Evolutionary conservation across 64 coral and sea anemone species (phyloP).

Genomic region (Cladopsammia gracilis): DNA sequence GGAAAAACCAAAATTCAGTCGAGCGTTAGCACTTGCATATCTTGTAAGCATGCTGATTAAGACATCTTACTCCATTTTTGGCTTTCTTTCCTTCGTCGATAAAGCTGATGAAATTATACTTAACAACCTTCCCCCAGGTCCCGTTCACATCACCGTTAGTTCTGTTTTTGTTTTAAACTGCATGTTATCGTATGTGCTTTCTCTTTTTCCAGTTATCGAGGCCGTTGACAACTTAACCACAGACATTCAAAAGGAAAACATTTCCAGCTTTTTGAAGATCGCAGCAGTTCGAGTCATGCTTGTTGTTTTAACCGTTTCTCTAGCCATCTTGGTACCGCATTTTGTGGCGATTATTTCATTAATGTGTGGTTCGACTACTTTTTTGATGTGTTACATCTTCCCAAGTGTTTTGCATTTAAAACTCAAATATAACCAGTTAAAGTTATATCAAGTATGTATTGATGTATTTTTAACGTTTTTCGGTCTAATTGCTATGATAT

Average conservation of each 20-base stretch:
- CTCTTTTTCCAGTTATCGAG: not conserved
- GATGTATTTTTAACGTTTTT: too few relatives aligned
- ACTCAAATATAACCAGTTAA: too few relatives aligned
- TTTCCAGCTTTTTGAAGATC: too few relatives aligned
- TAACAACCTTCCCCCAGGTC: slow-evolving; percentile 4
- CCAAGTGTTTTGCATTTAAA: too few relatives aligned
- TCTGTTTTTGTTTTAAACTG: not conserved
- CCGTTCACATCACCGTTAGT: not conserved
- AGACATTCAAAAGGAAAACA: too few relatives aligned
- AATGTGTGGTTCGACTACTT: not conserved
- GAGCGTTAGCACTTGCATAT: not conserved
- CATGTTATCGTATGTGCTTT: not conserved
- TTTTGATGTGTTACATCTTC: too few relatives aligned
- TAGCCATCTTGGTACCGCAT: not conserved
- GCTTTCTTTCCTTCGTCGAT: slow-evolving; percentile 21
- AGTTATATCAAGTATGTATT: too few relatives aligned
- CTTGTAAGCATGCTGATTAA: not conserved
- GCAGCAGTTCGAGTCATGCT: not conserved
- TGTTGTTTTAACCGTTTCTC: not conserved
- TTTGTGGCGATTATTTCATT: not conserved
- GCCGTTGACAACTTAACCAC: not conserved
- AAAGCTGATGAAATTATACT: slow-evolving; percentile 7
- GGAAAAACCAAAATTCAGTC: not conserved
- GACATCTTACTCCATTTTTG: not conserved
- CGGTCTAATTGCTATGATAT: too few relatives aligned